Evolutionary conservation across 2,797 vertebrate genomes (phyloP), one percentile per base, ranked within the genome.

Genomic region (Diglossa cyanea): DNA sequence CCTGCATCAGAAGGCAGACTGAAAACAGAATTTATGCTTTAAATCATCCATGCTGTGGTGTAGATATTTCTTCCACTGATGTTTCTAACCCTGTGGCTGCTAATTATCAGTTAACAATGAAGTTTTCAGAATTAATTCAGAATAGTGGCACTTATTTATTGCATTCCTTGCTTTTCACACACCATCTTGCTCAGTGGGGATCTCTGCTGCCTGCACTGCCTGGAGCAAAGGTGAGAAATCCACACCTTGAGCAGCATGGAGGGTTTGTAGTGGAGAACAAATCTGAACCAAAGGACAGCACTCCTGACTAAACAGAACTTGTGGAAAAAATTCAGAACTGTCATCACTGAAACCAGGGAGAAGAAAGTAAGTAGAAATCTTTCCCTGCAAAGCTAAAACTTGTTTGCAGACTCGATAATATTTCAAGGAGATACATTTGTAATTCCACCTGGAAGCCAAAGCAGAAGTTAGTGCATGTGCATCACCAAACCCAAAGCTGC

Each of bases 371-470:
- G 50, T 8, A 45, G 45, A 71, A 83, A 48, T 50, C 7, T 75
- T 72, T 77, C 21, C 21, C 31, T 83, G 48, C 15, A 35, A 44
- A 88, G 48, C 58, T 72, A 35, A 60, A 83, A 77, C 68, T 88
- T 92, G 9, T 76, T 94, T 84, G 65, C 53, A 74, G 76, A 39
- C 63, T 55, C 62, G 53, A 15, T 55, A 66, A 77, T 90, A 92
- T 96, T 91, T n/a, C 67, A 55, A 44, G 53, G 55, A 95, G 71
- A 39, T 63, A 70, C 9, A 88, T 91, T 88, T 90, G 47, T 40
- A 74, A 87, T 94, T 95, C 94, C 86, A 62, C 91, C 84, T 93
- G 61, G 74, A 83, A 94, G 87, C 61, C 87, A 89, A 63, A 92
- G 77, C n/a, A 88, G 63, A 63, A 74, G 78, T 88, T 78, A 66